Evolutionary conservation across 2,888 invertebrate genomes (phyloP), one percentile per base, ranked within the genome.

Genomic region (Escarpia spicata): DNA sequence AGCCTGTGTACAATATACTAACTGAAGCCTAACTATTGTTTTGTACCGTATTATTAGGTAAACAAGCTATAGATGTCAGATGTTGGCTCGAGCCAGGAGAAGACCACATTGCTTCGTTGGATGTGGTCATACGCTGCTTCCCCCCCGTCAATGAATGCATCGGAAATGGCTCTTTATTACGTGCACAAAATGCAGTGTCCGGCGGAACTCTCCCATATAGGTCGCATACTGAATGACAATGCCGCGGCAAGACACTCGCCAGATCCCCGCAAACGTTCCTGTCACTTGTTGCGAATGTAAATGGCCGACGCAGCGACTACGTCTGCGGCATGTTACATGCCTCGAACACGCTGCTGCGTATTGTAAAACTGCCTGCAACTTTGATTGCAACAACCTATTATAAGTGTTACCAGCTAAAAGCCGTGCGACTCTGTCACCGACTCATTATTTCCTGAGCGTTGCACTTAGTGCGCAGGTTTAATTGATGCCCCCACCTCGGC

Each of bases 281-380:
- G 75, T 75, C 75, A 75, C 75, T 75, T 75, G 75, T 75, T 75
- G 75, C 75, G 26, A 75, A 75, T 75, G 75, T 75, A 75, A 75
- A 75, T 75, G 75, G 75, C 75, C 75, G 75, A 75, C 75, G 75
- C n/a, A 75, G 26, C n/a, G 75, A 75, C 4, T 6, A 26, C 26
- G 26, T 75, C 75, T 75, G 75, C 4, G 75, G 75, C n/a, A 26
- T 75, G 75, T 75, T 26, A 75, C 75, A 75, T 26, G 75, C 75
- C 26, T 26, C n/a, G 26, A 75, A 75, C 75, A 75, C 6, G 75
- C 26, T 75, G 75, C 75, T 75, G 75, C 26, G 26, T 75, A 75
- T 75, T 75, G 75, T 75, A 75, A 19, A 75, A 26, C 75, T 75
- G 75, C 75, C 75, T 75, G 75, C 75, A 75, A 75, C 75, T 75